Evolutionary conservation across 2,888 invertebrate genomes (phyloP).

Genomic region (Microctonus brassicae): DNA sequence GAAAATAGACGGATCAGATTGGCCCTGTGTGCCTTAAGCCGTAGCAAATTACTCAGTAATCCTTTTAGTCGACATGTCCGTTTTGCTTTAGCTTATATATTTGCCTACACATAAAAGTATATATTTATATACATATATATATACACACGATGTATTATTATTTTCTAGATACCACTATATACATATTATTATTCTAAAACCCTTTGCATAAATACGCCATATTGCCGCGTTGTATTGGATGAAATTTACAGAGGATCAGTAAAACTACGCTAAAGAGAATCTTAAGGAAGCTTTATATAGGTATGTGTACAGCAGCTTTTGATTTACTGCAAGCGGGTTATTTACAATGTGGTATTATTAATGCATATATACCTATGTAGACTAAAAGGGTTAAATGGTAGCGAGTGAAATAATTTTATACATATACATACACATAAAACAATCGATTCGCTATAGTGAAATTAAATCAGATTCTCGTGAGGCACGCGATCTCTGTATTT

Average conservation of each 20-base stretch:
- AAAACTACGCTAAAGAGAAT: conserved; percentile 1
- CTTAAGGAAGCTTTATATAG: not conserved
- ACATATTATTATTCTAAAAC: not conserved
- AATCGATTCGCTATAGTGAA: not conserved
- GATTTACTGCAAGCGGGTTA: not conserved
- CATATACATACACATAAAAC: not conserved
- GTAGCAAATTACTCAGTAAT: conserved; percentile 67
- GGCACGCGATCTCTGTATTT: not conserved
- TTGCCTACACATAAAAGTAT: conserved; percentile 4
- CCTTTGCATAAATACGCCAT: not conserved
- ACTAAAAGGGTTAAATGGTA: not conserved
- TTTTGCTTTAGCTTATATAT: conserved; percentile 51
- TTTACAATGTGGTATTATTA: not conserved
- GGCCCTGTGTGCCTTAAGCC: conserved; percentile 64
- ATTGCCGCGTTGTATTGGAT: not conserved
- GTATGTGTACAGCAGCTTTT: not conserved
- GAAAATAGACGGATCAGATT: conserved; percentile 58
- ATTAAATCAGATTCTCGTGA: not conserved
- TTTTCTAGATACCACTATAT: not conserved
- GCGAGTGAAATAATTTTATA: not conserved
- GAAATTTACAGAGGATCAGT: not conserved
- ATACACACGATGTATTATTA: not conserved
- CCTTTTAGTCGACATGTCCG: conserved; percentile 64
- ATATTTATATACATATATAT: not conserved
- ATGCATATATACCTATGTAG: not conserved